These are phyloP conservation scores for Lepidurus apus DNA, from an alignment of 1,140 invertebrate genomes.

Conservation along the genomic window DNA sequence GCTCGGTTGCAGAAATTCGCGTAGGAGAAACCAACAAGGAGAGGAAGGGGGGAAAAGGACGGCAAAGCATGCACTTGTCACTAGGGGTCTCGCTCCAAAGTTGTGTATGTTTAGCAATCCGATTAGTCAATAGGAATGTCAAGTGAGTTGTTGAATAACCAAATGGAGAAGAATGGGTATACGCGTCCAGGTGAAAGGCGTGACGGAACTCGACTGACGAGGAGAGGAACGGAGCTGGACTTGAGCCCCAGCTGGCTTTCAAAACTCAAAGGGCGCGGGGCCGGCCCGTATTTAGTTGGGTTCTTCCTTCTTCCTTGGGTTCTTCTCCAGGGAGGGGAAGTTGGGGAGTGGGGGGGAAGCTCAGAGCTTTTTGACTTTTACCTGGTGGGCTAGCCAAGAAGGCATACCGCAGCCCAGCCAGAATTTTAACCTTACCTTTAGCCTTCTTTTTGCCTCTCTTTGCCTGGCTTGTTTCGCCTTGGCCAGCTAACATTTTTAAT, in stretches of 20 bases:
- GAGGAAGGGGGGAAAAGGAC: background rate
- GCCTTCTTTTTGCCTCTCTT: slow-evolving; percentile 1
- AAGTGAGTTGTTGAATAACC: slow-evolving; percentile 19
- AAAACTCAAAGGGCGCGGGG: slow-evolving; percentile 17
- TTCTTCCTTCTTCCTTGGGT: slow-evolving; percentile 9
- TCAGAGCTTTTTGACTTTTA: background rate
- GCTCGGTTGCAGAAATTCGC: background rate
- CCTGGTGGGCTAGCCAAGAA: slow-evolving; percentile 12
- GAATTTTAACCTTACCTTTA: slow-evolving; percentile 22
- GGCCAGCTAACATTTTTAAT: slow-evolving; percentile 14
- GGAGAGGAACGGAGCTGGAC: slow-evolving; percentile 16
- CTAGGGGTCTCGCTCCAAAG: background rate
- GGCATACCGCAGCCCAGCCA: slow-evolving; percentile 20
- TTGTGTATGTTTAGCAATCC: background rate
- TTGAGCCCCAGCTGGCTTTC: slow-evolving; percentile 13
- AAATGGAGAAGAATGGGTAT: slow-evolving; percentile 10
- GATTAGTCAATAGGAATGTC: slow-evolving; percentile 8
- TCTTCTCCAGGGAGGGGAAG: background rate
- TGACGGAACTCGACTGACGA: slow-evolving; percentile 20
- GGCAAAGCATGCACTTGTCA: background rate
- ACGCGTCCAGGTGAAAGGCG: slow-evolving; percentile 16
- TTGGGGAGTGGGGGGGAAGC: background rate
- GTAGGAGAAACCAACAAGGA: background rate
- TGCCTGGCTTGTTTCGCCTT: background rate
- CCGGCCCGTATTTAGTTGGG: slow-evolving; percentile 4